A percentile compares a stretch with the other conserved stretches of the same genome.
Conservation (phyloP, 2,113 vertebrate genomes). For the Trematomus loennbergii region DNA sequence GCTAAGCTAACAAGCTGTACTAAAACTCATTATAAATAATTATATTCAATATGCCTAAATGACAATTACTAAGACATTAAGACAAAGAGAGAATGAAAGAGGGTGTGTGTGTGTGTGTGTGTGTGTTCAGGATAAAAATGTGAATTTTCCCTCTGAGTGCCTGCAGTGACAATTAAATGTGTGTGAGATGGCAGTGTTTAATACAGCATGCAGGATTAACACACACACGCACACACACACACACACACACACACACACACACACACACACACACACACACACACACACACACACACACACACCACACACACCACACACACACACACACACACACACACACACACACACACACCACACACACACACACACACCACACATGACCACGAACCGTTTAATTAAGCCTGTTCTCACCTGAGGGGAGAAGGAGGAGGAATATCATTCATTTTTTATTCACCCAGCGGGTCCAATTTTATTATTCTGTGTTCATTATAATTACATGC, state of each 20-base stretch:
- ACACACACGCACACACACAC: too few relatives aligned
- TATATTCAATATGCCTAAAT: too few relatives aligned
- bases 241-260: too few relatives aligned
- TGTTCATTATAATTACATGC: neutral
- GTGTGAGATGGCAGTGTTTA: too few relatives aligned
- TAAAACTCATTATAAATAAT: too few relatives aligned
- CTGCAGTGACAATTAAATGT: too few relatives aligned
- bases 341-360: neutral
- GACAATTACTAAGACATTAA: too few relatives aligned
- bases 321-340: constrained; percentile 2
- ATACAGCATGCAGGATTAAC: neutral
- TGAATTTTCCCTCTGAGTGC: too few relatives aligned
- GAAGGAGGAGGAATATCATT: neutral
- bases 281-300: neutral
- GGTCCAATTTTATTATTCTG: neutral
- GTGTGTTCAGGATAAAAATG: neutral
- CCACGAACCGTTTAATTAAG: constrained; percentile 2
- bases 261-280: neutral
- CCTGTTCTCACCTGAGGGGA: constrained; percentile 1
- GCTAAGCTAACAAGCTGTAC: too few relatives aligned
- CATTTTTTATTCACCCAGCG: too few relatives aligned
- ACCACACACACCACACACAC: neutral
- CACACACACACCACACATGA: neutral
- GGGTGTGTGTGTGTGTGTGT: neutral
- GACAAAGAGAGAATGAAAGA: too few relatives aligned